A percentile compares a stretch with the other conserved stretches of the same genome.
These are phyloP conservation scores for Magallana nippona DNA, from an alignment of 2,888 invertebrate genomes.

Conservation along the genomic window DNA sequence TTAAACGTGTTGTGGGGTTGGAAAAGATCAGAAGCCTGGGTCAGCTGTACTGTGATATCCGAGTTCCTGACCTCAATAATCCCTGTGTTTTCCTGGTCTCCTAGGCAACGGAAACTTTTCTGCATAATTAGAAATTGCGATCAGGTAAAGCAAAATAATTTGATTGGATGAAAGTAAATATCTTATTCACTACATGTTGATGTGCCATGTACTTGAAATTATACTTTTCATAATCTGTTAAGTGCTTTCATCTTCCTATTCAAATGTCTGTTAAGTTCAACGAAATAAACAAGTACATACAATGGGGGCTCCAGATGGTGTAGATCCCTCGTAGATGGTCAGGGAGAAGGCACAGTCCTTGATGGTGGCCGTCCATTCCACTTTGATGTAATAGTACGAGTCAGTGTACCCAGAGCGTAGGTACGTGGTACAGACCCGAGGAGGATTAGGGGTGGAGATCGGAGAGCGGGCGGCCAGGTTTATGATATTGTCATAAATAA, in stretches of 20 bases:
- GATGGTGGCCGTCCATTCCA: conserved; percentile 65
- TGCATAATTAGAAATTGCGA: conserved; percentile 50
- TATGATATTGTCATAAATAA: conserved; percentile 64
- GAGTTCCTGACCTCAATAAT: conserved; percentile 61
- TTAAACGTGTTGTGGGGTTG: conserved; percentile 63
- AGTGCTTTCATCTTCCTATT: too few relatives aligned
- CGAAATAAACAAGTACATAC: conserved; percentile 50
- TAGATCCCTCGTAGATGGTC: conserved; percentile 64
- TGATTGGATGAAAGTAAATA: too few relatives aligned
- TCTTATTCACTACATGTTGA: too few relatives aligned
- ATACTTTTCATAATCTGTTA: too few relatives aligned
- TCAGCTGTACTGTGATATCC: conserved; percentile 61
- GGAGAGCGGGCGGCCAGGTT: conserved; percentile 61
- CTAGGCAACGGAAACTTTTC: conserved; percentile 65
- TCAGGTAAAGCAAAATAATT: too few relatives aligned
- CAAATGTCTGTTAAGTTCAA: too few relatives aligned
- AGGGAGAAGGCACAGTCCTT: conserved; percentile 66
- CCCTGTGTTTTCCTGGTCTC: conserved; percentile 57
- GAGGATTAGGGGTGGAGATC: conserved; percentile 63
- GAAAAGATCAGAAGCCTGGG: conserved; percentile 57
- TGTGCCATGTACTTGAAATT: too few relatives aligned
- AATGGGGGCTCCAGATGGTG: conserved; percentile 59
- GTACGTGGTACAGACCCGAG: conserved; percentile 60
- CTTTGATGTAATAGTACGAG: conserved; percentile 67
- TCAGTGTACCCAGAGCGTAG: conserved; percentile 66